Conservation (phyloP, 2,113 vertebrate genomes). For the Erythrolamprus reginae region DNA sequence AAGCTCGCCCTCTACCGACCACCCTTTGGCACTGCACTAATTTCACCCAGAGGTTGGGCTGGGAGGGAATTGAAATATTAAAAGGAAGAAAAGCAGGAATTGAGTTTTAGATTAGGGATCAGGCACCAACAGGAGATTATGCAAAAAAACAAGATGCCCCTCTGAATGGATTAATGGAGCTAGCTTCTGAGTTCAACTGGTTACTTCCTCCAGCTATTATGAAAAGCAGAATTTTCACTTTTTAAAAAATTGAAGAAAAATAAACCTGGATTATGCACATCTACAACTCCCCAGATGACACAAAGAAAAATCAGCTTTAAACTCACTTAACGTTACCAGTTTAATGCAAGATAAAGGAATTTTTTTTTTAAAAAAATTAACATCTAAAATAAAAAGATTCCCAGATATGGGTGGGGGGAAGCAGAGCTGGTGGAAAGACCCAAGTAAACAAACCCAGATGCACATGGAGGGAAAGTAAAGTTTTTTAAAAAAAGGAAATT, state of each 20-base stretch:
- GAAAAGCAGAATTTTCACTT: neutral
- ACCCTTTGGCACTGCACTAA: neutral
- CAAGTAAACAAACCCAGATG: neutral
- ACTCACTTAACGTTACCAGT: neutral
- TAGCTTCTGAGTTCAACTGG: neutral
- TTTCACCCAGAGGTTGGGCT: neutral
- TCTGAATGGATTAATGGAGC: neutral
- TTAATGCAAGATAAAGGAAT: too few relatives aligned
- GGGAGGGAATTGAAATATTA: neutral
- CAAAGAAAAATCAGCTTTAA: neutral
- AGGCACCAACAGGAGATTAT: neutral
- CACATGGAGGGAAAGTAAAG: neutral
- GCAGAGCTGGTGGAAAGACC: neutral
- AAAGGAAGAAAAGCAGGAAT: neutral
- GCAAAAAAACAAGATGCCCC: neutral
- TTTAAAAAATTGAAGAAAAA: neutral
- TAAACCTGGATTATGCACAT: neutral
- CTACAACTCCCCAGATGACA: neutral
- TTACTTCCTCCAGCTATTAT: neutral
- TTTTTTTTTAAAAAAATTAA: too few relatives aligned
- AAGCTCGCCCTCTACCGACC: neutral
- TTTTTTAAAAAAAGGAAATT: too few relatives aligned
- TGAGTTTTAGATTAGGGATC: neutral
- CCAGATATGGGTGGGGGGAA: neutral
- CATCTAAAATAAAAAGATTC: neutral